These are phyloP conservation scores for Diorhabda carinulata DNA, from an alignment of 1,140 invertebrate genomes.

Conservation along the genomic window DNA sequence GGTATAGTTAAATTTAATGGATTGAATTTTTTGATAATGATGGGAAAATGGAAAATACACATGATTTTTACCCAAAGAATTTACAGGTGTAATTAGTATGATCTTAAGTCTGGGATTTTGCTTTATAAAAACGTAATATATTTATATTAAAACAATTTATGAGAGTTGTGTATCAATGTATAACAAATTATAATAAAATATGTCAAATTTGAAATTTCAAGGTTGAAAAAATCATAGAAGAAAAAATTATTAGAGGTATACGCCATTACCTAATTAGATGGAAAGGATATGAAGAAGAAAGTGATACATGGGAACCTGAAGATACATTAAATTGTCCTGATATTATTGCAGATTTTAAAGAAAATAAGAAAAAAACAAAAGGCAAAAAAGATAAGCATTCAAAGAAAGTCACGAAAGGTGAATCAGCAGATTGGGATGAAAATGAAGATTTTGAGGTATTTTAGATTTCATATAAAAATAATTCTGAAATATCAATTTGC, in stretches of 20 bases:
- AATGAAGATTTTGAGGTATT: constrained; percentile 64
- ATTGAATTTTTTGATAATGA: too few relatives aligned
- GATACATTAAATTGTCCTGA: constrained; percentile 67
- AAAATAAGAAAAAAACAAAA: constrained; percentile 37
- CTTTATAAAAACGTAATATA: too few relatives aligned
- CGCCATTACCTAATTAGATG: constrained; percentile 74
- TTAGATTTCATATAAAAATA: too few relatives aligned
- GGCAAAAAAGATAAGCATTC: constrained; percentile 24
- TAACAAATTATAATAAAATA: too few relatives aligned
- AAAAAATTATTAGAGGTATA: constrained; percentile 63
- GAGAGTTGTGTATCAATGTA: too few relatives aligned
- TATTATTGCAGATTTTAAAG: constrained; percentile 62
- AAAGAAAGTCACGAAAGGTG: constrained; percentile 30
- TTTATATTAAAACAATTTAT: too few relatives aligned
- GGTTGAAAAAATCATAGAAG: constrained; percentile 67
- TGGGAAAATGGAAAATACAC: too few relatives aligned
- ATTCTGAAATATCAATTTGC: too few relatives aligned
- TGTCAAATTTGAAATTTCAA: constrained; percentile 37
- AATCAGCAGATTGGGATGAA: constrained; percentile 47
- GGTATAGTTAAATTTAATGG: too few relatives aligned
- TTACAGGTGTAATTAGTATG: not conserved
- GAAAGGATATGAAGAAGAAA: constrained; percentile 71
- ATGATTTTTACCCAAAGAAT: constrained; percentile 10
- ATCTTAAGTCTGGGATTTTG: too few relatives aligned
- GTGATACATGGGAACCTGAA: constrained; percentile 79